A percentile compares a stretch with the other conserved stretches of the same genome.
These are phyloP conservation scores for Anastrepha obliqua DNA, from an alignment of 1,140 invertebrate genomes.

Conservation along the genomic window DNA sequence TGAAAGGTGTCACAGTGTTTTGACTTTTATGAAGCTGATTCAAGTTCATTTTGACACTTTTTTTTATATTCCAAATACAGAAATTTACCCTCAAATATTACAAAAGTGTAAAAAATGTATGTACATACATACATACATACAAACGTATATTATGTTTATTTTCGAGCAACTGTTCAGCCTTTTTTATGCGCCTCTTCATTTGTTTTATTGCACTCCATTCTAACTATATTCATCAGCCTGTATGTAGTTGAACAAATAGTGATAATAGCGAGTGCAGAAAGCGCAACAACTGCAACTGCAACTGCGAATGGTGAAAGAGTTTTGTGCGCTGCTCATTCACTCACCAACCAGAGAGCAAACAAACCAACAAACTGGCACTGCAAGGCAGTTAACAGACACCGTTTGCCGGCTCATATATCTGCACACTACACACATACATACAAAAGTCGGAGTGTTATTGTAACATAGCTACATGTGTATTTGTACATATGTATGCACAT, in stretches of 20 bases:
- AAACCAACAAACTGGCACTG: background rate
- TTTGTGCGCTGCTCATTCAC: background rate
- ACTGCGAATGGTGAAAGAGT: slow-evolving; percentile 27
- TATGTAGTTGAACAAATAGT: slow-evolving; percentile 24
- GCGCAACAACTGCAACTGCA: slow-evolving; percentile 43
- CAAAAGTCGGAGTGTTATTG: background rate
- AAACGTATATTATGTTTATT: no score
- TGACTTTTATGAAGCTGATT: no score
- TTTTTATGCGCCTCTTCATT: slow-evolving; percentile 19
- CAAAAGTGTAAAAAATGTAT: no score
- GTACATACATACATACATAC: no score
- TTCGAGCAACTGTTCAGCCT: background rate
- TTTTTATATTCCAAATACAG: no score
- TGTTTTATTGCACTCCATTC: slow-evolving; percentile 31
- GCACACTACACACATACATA: background rate
- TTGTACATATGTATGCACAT: slow-evolving; percentile 9
- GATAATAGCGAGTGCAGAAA: slow-evolving; percentile 35
- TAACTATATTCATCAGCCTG: background rate
- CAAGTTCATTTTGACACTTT: no score
- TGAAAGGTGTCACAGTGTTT: no score
- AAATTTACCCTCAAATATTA: no score
- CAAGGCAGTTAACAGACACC: background rate
- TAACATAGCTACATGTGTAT: background rate
- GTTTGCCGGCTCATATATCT: background rate
- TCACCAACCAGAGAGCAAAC: background rate